phyloP scores from a whole-genome alignment of 2,888 invertebrate genomes.

The Hoplodrina ambigua region DNA sequence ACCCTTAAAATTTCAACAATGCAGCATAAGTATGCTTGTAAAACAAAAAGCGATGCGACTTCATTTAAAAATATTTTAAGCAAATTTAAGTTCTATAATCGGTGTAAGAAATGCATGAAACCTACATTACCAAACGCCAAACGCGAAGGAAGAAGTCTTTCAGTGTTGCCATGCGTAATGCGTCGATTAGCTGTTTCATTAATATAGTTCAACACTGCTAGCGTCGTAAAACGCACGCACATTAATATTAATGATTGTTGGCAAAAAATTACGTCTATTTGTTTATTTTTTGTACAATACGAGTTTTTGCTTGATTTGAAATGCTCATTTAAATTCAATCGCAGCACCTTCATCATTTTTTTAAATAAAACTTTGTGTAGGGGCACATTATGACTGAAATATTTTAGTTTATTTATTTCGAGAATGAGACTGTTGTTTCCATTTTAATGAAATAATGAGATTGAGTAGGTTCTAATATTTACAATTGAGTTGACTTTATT shows the following conservation, averaged over 20 bases:
- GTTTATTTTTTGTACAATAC: constrained; percentile 1
- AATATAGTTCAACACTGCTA: constrained; percentile 14
- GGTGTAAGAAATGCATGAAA: constrained; percentile 21
- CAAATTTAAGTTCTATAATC: background rate
- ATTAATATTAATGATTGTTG: constrained; percentile 50
- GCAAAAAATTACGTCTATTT: constrained; percentile 15
- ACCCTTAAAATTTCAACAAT: too few species aligned
- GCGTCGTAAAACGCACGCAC: constrained; percentile 43
- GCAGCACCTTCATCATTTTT: background rate
- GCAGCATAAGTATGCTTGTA: too few species aligned
- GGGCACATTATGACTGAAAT: background rate
- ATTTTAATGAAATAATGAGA: too few species aligned
- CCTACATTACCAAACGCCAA: constrained; percentile 40
- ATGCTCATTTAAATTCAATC: constrained; percentile 1
- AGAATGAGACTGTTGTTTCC: too few species aligned
- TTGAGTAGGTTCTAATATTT: too few species aligned
- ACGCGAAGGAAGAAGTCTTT: constrained; percentile 45
- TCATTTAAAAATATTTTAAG: too few species aligned
- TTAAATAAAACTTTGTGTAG: background rate
- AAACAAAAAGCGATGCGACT: too few species aligned
- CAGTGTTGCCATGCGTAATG: constrained; percentile 38
- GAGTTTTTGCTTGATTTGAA: constrained; percentile 12
- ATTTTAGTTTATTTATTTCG: background rate
- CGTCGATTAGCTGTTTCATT: constrained; percentile 54
- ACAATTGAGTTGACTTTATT: too few species aligned